Evolutionary conservation across 2,113 vertebrate genomes (phyloP).

Genomic region (Castor canadensis): DNA sequence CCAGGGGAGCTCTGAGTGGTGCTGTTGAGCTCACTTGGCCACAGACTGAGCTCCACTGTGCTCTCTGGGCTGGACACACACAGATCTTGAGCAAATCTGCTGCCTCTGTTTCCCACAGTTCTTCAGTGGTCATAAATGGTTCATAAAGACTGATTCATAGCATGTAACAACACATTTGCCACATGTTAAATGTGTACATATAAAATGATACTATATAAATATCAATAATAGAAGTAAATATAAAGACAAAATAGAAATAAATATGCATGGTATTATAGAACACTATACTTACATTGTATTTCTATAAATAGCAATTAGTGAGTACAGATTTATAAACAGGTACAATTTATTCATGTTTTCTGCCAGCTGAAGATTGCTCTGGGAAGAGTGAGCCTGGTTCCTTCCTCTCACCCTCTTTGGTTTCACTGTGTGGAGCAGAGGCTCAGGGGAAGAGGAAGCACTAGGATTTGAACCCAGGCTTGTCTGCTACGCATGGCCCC

Average conservation of each 20-base stretch:
- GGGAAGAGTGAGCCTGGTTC: not conserved
- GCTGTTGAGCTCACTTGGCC: too few relatives aligned
- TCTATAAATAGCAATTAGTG: not conserved
- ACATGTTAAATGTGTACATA: not conserved
- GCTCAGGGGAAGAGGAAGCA: not conserved
- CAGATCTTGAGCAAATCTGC: not conserved
- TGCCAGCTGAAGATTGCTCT: not conserved
- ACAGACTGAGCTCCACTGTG: not conserved
- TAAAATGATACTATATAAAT: not conserved
- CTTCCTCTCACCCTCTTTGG: not conserved
- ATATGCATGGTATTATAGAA: not conserved
- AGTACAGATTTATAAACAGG: too few relatives aligned
- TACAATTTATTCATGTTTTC: not conserved
- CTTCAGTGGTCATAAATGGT: not conserved
- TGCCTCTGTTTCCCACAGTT: not conserved
- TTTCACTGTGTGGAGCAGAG: not conserved
- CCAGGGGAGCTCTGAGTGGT: rapidly evolving
- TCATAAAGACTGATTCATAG: not conserved
- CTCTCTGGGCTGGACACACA: not conserved
- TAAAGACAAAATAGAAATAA: not conserved
- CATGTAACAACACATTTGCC: not conserved
- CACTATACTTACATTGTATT: not conserved
- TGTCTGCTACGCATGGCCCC: rapidly evolving
- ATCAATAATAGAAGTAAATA: not conserved
- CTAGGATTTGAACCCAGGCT: not conserved